A percentile compares a stretch with the other conserved stretches of the same genome.
These are phyloP conservation scores for Philonicus albiceps DNA, from an alignment of 2,888 invertebrate species.

Conservation along the genomic window DNA sequence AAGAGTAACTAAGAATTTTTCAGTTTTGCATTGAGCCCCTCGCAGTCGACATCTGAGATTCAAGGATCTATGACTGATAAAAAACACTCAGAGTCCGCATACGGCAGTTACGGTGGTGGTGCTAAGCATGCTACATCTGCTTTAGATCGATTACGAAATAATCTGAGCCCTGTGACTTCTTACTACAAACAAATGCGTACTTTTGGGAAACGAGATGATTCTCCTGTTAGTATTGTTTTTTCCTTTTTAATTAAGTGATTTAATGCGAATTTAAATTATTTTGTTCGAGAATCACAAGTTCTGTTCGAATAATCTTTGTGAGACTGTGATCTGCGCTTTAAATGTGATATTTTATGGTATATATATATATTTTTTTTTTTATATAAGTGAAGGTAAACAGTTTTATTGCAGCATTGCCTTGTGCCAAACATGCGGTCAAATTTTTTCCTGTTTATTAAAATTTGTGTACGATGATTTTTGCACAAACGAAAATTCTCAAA, in stretches of 20 bases:
- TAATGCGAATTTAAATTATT: neutral
- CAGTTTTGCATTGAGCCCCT: conserved; percentile 52
- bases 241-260: neutral
- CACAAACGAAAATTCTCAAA: neutral
- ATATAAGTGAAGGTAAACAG: neutral
- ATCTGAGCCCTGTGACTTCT: conserved; percentile 60
- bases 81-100: conserved; percentile 25
- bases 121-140: conserved; percentile 58
- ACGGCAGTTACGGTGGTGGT: conserved; percentile 54
- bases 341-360: neutral
- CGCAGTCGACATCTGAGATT: conserved; percentile 50
- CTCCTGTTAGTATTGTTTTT: conserved; percentile 60
- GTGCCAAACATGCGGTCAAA: neutral
- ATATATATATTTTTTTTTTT: too few species aligned
- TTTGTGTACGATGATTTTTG: neutral
- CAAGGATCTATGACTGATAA: conserved; percentile 29
- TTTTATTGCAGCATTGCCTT: neutral
- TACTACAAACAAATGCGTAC: conserved; percentile 63
- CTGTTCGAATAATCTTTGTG: neutral
- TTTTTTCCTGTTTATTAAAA: neutral
- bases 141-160: conserved; percentile 61
- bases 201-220: conserved; percentile 56
- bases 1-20: conserved; percentile 8
- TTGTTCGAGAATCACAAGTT: neutral
- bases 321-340: neutral